Evolutionary conservation across 2,113 vertebrate genomes (phyloP).

Genomic region (Xyrauchen texanus): DNA sequence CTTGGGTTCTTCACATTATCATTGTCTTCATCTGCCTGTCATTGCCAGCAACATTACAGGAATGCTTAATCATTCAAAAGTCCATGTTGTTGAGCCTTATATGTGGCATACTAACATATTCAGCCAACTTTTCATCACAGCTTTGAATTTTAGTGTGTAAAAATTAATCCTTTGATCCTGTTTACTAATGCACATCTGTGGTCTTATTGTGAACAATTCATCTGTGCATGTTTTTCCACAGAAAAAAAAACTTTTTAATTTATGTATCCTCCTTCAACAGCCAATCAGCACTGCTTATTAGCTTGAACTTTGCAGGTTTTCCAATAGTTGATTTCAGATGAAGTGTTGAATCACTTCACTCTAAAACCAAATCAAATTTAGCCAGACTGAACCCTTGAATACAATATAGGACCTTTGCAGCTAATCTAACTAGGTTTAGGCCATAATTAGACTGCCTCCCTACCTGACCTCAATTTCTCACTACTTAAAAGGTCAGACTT

Average conservation of each 20-base stretch:
- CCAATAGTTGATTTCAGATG: conserved; percentile 24
- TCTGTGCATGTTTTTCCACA: no score
- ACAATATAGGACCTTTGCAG: conserved; percentile 23
- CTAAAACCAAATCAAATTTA: conserved; percentile 29
- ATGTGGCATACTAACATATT: neutral
- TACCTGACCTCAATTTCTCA: conserved; percentile 53
- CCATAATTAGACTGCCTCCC: conserved; percentile 49
- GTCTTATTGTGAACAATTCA: no score
- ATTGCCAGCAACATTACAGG: no score
- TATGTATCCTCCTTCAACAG: neutral
- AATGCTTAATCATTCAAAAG: neutral
- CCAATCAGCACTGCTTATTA: neutral
- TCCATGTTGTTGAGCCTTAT: neutral
- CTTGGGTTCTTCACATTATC: no score
- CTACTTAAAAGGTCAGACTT: conserved; percentile 52
- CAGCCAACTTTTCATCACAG: no score
- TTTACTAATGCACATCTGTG: no score
- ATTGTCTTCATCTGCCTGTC: no score
- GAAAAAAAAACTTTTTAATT: no score
- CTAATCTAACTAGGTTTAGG: conserved; percentile 36
- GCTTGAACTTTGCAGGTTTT: conserved; percentile 13
- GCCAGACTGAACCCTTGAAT: conserved; percentile 7
- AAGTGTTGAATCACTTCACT: neutral
- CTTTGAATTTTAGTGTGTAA: no score
- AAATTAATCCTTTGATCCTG: no score